These are phyloP conservation scores for Eurytoma adleriae DNA, from an alignment of 2,888 invertebrate species.

Conservation along the genomic window DNA sequence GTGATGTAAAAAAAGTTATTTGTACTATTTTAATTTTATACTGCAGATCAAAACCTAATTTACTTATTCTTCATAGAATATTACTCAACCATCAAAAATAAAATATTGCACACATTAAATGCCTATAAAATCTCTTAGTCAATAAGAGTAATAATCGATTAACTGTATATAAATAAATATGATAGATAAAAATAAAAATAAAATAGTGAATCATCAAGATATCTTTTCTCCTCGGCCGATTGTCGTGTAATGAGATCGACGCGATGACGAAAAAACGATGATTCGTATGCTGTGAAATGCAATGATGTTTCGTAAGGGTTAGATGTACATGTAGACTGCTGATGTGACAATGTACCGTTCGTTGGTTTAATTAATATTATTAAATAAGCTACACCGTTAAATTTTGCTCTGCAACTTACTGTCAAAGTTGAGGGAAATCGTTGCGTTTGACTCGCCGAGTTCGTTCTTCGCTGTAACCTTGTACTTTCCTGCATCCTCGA, in stretches of 20 bases:
- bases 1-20: not conserved
- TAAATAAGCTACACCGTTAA: conserved; percentile 26
- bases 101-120: no score
- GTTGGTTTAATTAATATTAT: not conserved
- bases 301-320: conserved; percentile 44
- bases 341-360: conserved; percentile 17
- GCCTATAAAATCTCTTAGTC: no score
- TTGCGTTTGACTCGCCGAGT: conserved; percentile 97
- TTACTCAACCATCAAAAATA: not conserved
- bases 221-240: no score
- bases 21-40: not conserved
- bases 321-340: conserved; percentile 34
- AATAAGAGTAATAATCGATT: no score
- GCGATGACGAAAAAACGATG: conserved; percentile 13
- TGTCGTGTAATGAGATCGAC: no score
- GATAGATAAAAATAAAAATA: no score
- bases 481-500: conserved; percentile 98
- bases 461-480: conserved; percentile 98
- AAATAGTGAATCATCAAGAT: no score
- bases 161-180: no score
- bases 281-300: conserved; percentile 22
- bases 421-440: conserved; percentile 98
- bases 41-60: not conserved
- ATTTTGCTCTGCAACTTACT: conserved; percentile 84
- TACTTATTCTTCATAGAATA: not conserved